Conservation (phyloP, 2,113 vertebrate genomes). For the Gnathonemus echidnorhynchus region DNA sequence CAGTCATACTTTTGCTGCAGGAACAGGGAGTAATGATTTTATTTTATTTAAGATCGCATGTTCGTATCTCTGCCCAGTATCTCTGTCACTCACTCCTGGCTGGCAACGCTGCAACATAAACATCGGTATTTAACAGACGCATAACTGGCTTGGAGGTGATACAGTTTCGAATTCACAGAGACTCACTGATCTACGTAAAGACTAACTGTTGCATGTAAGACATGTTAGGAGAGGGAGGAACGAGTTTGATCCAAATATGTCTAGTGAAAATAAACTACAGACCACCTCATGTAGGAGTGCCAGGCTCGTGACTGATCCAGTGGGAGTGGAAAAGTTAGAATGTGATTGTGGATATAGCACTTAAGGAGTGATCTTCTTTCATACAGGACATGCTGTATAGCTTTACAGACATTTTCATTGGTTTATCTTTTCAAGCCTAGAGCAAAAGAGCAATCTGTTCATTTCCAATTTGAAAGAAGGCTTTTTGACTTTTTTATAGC, state of each 20-base stretch:
- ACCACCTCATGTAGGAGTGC: too few relatives aligned
- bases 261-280: conserved; percentile 16
- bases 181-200: background rate
- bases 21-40: background rate
- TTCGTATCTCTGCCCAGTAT: background rate
- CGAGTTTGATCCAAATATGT: background rate
- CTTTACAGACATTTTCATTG: background rate
- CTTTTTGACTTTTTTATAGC: background rate
- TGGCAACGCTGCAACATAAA: background rate
- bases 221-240: background rate
- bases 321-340: background rate
- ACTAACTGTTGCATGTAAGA: background rate
- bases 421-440: background rate
- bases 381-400: background rate
- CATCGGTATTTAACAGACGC: background rate
- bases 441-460: background rate
- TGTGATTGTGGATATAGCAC: background rate
- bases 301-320: background rate
- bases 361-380: background rate
- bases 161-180: background rate
- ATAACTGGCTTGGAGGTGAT: background rate
- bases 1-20: background rate
- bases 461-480: background rate
- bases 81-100: background rate
- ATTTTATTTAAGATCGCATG: background rate